Conservation (phyloP, 2,113 vertebrate species). For the Sus scrofa region DNA sequence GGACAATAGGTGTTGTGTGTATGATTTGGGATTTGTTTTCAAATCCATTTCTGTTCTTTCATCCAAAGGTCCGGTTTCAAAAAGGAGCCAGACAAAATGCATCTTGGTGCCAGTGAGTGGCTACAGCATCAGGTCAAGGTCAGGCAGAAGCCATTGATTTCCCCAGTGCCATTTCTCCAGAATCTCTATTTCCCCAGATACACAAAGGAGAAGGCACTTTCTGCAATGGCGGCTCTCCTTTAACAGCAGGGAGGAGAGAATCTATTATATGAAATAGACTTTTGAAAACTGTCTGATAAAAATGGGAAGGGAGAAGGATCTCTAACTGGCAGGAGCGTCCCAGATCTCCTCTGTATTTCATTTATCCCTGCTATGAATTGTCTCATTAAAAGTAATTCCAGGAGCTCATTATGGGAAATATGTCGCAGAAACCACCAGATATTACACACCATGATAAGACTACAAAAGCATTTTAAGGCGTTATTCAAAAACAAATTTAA, state of each 20-base stretch:
- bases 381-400: slow-evolving; percentile 41
- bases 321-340: not conserved
- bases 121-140: not conserved
- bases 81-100: not conserved
- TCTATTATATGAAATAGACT: not conserved
- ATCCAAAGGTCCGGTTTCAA: not conserved
- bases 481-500: slow-evolving; percentile 50
- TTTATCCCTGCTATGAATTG: not conserved
- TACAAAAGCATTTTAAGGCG: not conserved
- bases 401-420: slow-evolving; percentile 29
- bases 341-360: slow-evolving; percentile 9
- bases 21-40: not conserved
- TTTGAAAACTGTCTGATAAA: not conserved
- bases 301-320: not conserved
- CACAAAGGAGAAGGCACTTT: not conserved
- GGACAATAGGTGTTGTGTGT: not conserved
- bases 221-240: not conserved
- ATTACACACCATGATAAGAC: not conserved
- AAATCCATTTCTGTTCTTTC: not conserved
- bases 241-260: not conserved
- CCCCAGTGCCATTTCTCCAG: not conserved
- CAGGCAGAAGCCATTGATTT: not conserved
- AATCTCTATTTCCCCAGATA: not conserved
- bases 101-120: too few species aligned
- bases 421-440: slow-evolving; percentile 42